Percentiles rank a stretch among this genome's conserved stretches.
Conservation (phyloP, 2,888 invertebrate species). For the Sphecodes monilicornis region DNA sequence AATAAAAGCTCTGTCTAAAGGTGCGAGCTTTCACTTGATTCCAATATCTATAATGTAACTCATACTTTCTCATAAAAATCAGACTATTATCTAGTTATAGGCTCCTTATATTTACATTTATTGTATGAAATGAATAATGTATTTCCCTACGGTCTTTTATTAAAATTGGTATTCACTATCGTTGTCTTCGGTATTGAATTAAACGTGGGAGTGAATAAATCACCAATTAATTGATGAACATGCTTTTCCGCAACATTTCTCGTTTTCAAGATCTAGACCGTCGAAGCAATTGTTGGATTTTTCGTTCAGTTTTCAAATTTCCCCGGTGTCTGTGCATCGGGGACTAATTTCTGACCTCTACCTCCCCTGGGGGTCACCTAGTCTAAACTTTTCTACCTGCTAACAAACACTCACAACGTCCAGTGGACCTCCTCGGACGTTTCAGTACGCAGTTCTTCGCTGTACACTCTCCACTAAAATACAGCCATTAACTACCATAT, state of each 20-base stretch:
- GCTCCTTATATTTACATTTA: background rate
- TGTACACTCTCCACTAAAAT: background rate
- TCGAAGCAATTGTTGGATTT: constrained; percentile 17
- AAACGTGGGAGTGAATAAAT: background rate
- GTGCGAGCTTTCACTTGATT: too few relatives aligned
- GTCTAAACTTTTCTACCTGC: constrained; percentile 42
- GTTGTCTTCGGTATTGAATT: background rate
- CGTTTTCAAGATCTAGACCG: background rate
- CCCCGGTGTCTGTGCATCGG: background rate
- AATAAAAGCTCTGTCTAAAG: too few relatives aligned
- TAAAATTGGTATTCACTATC: background rate
- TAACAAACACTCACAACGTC: constrained; percentile 25
- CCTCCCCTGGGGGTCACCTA: constrained; percentile 37
- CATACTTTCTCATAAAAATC: background rate
- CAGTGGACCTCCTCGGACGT: constrained; percentile 12
- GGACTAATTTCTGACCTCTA: constrained; percentile 22
- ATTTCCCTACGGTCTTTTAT: background rate
- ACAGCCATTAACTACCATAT: too few relatives aligned
- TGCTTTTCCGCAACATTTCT: background rate
- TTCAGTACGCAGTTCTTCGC: background rate
- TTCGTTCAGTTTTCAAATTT: constrained; percentile 28
- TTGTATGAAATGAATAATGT: background rate
- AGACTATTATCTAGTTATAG: background rate
- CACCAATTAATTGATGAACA: background rate
- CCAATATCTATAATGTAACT: background rate